Evolutionary conservation across 1,140 invertebrate genomes (phyloP).

Genomic region (Ridgeia piscesae): DNA sequence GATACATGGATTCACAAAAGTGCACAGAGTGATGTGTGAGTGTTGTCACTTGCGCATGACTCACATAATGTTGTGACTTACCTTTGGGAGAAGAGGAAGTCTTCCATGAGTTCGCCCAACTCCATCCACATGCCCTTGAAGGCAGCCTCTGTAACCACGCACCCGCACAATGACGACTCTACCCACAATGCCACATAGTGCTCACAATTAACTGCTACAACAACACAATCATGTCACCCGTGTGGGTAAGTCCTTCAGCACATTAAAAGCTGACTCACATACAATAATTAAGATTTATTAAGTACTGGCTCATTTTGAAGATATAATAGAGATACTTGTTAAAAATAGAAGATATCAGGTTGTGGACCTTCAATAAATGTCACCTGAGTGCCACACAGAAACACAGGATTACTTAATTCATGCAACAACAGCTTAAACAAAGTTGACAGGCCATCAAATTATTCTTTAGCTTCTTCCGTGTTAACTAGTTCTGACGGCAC

Average conservation of each 20-base stretch:
- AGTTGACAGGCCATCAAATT: too few relatives aligned
- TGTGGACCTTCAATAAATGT: too few relatives aligned
- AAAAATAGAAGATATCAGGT: too few relatives aligned
- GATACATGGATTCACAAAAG: too few relatives aligned
- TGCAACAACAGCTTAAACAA: too few relatives aligned
- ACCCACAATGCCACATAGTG: not conserved
- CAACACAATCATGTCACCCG: not conserved
- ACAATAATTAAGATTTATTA: not conserved
- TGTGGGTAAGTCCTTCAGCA: too few relatives aligned
- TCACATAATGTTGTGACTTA: conserved; percentile 32
- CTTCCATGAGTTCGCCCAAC: conserved; percentile 81
- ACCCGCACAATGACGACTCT: not conserved
- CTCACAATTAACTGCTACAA: not conserved
- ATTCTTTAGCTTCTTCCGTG: too few relatives aligned
- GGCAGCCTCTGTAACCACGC: conserved; percentile 48
- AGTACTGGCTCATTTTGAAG: not conserved
- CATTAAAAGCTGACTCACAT: not conserved
- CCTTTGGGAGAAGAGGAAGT: conserved; percentile 81
- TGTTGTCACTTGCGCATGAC: not conserved
- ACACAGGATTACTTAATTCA: too few relatives aligned
- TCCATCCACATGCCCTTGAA: conserved; percentile 73
- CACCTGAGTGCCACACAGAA: too few relatives aligned
- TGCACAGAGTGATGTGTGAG: too few relatives aligned
- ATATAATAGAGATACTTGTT: too few relatives aligned
- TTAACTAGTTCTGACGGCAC: too few relatives aligned